Conservation (phyloP, 1,140 invertebrate species). For the Drosophila guanche region DNA sequence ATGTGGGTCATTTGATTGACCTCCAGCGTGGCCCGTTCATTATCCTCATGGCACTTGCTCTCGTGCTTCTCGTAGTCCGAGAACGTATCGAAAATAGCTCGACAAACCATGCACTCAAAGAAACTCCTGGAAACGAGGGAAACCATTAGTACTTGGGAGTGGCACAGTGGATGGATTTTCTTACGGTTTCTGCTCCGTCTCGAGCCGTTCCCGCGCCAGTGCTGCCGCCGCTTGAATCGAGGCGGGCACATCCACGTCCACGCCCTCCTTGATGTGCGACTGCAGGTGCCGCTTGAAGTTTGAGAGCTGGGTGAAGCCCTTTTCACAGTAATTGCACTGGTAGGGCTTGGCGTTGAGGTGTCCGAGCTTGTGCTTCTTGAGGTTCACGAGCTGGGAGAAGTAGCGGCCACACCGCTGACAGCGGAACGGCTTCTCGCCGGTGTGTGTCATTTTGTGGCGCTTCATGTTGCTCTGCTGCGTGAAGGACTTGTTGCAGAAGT, state of each 20-base stretch:
- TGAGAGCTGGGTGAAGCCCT: slow-evolving; percentile 77
- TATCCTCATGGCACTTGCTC: slow-evolving; percentile 71
- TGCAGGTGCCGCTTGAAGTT: slow-evolving; percentile 81
- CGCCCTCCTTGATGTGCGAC: slow-evolving; percentile 78
- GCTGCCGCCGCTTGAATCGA: slow-evolving; percentile 70
- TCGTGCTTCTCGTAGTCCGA: slow-evolving; percentile 79
- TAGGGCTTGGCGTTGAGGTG: slow-evolving; percentile 81
- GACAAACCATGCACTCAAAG: slow-evolving; percentile 80
- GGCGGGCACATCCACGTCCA: slow-evolving; percentile 70
- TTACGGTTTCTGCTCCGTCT: slow-evolving; percentile 77
- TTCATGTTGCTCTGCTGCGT: slow-evolving; percentile 83
- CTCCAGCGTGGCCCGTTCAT: slow-evolving; percentile 70
- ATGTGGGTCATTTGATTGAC: slow-evolving; percentile 74
- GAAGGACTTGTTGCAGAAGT: slow-evolving; percentile 81
- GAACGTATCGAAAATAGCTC: slow-evolving; percentile 78
- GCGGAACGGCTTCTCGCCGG: slow-evolving; percentile 82
- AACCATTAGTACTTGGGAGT: not conserved
- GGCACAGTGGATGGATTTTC: slow-evolving; percentile 1
- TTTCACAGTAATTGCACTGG: slow-evolving; percentile 77
- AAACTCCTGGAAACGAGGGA: slow-evolving; percentile 53
- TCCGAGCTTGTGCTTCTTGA: slow-evolving; percentile 82
- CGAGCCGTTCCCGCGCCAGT: slow-evolving; percentile 64
- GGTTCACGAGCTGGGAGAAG: slow-evolving; percentile 82
- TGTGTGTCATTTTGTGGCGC: slow-evolving; percentile 82
- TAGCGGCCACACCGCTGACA: slow-evolving; percentile 78